phyloP scores from a whole-genome alignment of 2,113 vertebrate species.

The Rafetus swinhoei region DNA sequence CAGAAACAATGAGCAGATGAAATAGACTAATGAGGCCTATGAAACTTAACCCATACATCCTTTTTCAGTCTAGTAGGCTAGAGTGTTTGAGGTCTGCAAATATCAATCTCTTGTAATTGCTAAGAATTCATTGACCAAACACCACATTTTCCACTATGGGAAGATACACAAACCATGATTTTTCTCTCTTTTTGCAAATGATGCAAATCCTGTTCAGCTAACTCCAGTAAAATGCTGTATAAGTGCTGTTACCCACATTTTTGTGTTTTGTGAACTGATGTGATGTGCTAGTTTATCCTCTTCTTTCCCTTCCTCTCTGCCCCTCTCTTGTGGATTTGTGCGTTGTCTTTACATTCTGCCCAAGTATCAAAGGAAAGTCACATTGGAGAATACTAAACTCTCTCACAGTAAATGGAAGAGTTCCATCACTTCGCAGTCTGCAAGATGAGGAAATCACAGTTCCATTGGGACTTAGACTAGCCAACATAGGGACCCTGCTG shows the following conservation, averaged over 20 bases:
- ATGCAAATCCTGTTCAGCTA: not conserved
- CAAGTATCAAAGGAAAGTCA: not conserved
- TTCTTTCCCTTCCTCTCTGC: not conserved
- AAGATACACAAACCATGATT: not conserved
- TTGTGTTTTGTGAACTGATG: not conserved
- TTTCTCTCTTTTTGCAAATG: not conserved
- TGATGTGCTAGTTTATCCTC: not conserved
- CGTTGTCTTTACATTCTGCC: not conserved
- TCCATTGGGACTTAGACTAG: conserved; percentile 25
- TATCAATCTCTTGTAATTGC: not conserved
- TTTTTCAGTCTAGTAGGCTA: not conserved
- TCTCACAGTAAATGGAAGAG: not conserved
- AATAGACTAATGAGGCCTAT: not conserved
- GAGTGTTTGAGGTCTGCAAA: not conserved
- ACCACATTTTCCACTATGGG: not conserved
- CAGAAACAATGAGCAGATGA: not conserved
- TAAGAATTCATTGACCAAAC: not conserved
- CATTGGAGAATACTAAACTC: not conserved
- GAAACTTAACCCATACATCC: not conserved
- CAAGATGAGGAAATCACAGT: conserved; percentile 54
- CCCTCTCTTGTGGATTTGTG: not conserved
- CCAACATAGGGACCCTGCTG: conserved; percentile 60
- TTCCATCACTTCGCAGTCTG: not conserved
- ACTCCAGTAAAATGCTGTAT: not conserved
- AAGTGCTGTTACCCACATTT: not conserved